Evolutionary conservation across 2,797 vertebrate species (phyloP).

Genomic region (Dendrocincla tyrannina): DNA sequence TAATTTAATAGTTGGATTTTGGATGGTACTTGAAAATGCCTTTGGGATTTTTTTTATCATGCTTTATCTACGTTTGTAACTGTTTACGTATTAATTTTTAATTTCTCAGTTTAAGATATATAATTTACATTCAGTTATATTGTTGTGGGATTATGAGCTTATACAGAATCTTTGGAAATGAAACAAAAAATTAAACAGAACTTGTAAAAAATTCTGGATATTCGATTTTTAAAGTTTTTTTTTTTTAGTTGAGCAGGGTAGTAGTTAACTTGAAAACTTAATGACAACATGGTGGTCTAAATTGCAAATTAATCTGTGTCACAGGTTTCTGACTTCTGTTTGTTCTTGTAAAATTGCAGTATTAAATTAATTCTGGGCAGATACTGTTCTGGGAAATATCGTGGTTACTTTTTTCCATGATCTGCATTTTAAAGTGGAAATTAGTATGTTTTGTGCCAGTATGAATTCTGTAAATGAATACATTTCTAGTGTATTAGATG

Average conservation of each 20-base stretch:
- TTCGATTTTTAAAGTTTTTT: rapidly evolving
- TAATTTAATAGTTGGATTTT: background rate
- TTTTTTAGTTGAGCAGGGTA: background rate
- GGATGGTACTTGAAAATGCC: background rate
- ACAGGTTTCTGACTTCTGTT: constrained; percentile 50
- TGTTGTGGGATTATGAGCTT: background rate
- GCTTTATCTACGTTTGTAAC: background rate
- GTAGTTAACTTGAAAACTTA: constrained; percentile 34
- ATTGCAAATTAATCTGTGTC: constrained; percentile 56
- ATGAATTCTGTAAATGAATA: background rate
- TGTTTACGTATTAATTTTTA: background rate
- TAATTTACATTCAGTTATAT: background rate
- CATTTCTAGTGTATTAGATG: background rate
- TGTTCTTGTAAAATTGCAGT: constrained; percentile 57
- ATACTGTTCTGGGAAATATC: constrained; percentile 34
- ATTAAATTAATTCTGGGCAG: constrained; percentile 44
- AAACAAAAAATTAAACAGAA: background rate
- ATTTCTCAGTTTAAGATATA: background rate
- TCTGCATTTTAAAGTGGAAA: background rate
- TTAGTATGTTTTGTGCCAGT: background rate
- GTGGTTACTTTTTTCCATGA: constrained; percentile 19
- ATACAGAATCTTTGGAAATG: background rate
- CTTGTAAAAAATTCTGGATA: background rate
- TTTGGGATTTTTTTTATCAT: background rate
- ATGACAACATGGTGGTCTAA: background rate